phyloP scores from a whole-genome alignment of 2,888 invertebrate genomes.

The Geotrupes spiniger region DNA sequence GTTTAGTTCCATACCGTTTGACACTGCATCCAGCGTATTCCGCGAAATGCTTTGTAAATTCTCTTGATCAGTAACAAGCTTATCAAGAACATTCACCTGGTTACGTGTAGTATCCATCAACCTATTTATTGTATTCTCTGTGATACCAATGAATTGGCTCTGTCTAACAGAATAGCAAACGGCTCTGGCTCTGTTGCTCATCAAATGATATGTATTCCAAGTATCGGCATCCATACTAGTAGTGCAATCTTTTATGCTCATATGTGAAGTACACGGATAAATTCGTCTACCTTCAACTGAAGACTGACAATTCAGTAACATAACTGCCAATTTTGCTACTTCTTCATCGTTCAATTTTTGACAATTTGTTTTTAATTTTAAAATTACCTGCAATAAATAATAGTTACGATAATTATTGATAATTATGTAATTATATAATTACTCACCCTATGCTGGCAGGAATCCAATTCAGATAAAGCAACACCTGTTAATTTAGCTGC shows the following conservation, averaged over 20 bases:
- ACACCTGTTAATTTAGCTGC: slow-evolving; percentile 59
- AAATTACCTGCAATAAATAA: slow-evolving; percentile 53
- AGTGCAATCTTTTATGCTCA: slow-evolving; percentile 65
- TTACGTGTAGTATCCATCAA: slow-evolving; percentile 53
- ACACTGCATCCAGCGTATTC: slow-evolving; percentile 38
- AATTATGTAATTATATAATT: background rate
- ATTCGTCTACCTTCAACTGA: slow-evolving; percentile 58
- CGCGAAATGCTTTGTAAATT: slow-evolving; percentile 40
- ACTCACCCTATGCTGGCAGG: slow-evolving; percentile 61
- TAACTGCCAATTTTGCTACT: slow-evolving; percentile 63
- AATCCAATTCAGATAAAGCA: slow-evolving; percentile 57
- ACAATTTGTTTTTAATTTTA: slow-evolving; percentile 59
- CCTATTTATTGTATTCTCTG: slow-evolving; percentile 64
- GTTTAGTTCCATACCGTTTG: slow-evolving; percentile 25
- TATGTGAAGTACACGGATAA: slow-evolving; percentile 60
- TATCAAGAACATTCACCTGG: slow-evolving; percentile 41
- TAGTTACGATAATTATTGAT: background rate
- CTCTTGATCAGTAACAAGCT: slow-evolving; percentile 41
- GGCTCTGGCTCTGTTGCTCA: slow-evolving; percentile 65
- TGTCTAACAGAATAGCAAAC: slow-evolving; percentile 64
- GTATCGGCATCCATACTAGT: slow-evolving; percentile 62
- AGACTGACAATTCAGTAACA: slow-evolving; percentile 66
- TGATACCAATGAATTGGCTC: slow-evolving; percentile 62
- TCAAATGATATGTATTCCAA: slow-evolving; percentile 69
- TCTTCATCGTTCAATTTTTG: slow-evolving; percentile 62